phyloP scores from a whole-genome alignment of 2,888 invertebrate genomes.

The Xylota sylvarum region DNA sequence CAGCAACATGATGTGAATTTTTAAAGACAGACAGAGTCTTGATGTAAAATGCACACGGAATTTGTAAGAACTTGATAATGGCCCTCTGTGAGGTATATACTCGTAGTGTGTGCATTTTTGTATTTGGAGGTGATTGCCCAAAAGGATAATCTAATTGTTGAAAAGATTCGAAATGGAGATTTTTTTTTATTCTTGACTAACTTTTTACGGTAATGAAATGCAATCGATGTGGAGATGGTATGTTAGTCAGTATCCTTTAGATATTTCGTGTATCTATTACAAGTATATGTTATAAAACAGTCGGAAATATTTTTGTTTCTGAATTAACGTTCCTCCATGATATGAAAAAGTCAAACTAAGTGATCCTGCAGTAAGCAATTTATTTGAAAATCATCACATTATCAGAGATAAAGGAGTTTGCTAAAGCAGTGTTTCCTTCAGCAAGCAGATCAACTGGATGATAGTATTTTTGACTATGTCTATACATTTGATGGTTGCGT shows the following conservation, averaged over 20 bases:
- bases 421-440: too few relatives aligned
- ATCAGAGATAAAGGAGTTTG: too few relatives aligned
- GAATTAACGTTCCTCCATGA: too few relatives aligned
- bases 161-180: conserved; percentile 40
- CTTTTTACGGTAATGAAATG: conserved; percentile 56
- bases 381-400: too few relatives aligned
- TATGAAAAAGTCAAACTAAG: too few relatives aligned
- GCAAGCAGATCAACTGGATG: too few relatives aligned
- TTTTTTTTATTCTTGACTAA: conserved; percentile 55
- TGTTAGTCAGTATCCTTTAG: background rate
- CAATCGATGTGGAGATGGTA: conserved; percentile 56
- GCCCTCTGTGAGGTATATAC: background rate
- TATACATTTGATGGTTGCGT: too few relatives aligned
- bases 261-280: too few relatives aligned
- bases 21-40: conserved; percentile 60
- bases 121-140: conserved; percentile 66
- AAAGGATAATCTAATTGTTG: conserved; percentile 76
- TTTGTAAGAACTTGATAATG: conserved; percentile 57
- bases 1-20: conserved; percentile 75
- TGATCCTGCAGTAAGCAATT: too few relatives aligned
- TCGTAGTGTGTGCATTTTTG: conserved; percentile 38
- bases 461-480: too few relatives aligned
- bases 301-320: too few relatives aligned
- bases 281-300: too few relatives aligned
- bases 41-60: conserved; percentile 75